Base-by-base conservation (phyloP, 2,113 vertebrate species). In the Hippocampus mohnikei region DNA sequence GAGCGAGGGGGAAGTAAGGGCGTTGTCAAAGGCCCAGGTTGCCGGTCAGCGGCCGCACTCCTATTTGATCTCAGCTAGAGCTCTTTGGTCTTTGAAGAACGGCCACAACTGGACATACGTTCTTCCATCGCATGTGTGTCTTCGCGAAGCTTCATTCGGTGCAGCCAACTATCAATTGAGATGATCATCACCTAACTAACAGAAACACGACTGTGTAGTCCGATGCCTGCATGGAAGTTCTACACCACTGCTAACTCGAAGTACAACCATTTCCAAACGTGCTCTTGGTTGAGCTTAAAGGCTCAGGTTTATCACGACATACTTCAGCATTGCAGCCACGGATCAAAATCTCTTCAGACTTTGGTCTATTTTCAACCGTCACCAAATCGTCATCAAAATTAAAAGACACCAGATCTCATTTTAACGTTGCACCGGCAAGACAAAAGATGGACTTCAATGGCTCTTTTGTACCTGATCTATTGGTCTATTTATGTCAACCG, bases 1-100 rank as follows among this genome's bases (percentile, higher is more conserved):
- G 69, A 67, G 81, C 78, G 65, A 27, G 69, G 66, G 61, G 76
- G 64, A 33, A 61, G 21, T 63, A 74, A 62, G 71, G 53, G 18
- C 42, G 64, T 42, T 66, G 21, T 66, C 58, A 60, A 60, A 27
- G 27, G 58, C 15, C 72, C 82, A 78, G 79, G 74, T 74, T 83
- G 70, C 77, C 79, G 81, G 78, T 72, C 76, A 18, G 75, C 86
- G 80, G 71, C 86, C 53, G 74, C 62, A 65, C 74, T 84, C 71
- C 78, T 72, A 83, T 85, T 91, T 90, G 85, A 91, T 87, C 85
- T 88, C 82, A 83, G 84, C 82, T 41, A 84, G 80, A 85, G 81
- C 64, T 79, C 79, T 70, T 73, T 66, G 78, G 82, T 44, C 81
- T 88, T 86, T 94, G 92, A 95, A 92, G 91, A 85, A 88, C 83